Base-by-base conservation (phyloP, 1,140 invertebrate species). In the Propsilocerus akamusi region DNA sequence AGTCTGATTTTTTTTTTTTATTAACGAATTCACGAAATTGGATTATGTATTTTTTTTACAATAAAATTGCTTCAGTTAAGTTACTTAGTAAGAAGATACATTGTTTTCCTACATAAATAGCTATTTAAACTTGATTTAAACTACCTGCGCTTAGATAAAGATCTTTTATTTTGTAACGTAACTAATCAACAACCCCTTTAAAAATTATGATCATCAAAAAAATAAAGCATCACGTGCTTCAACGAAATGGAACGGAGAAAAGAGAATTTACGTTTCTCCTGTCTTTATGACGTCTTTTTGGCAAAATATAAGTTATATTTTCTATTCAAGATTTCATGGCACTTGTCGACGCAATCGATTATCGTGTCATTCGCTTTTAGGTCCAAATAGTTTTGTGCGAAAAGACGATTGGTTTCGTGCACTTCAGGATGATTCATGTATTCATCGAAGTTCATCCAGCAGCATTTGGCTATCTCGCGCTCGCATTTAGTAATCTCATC, bases 371-470 rank as follows among this genome's bases (percentile, higher is more conserved):
- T 69, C 22, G 72, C 61, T 56, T 76, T 69, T 55, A 77, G 77
- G 50, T 83, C 73, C 12, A 83, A 58, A 59, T 77, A 80, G 56
- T 76, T 77, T 49, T 68, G 62, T 6, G 82, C 72, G 54, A 85
- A 68, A 48, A 75, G 68, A 53, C 74, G 75, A 63, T 88, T 90
- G 24, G 79, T 76, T 50, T 78, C 72, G 55, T 85, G 78, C 6
- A 89, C 78, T 54, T 83, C 65, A 5, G 81, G 76, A 71, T 86
- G 76, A 24, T 69, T 63, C 12, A 76, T 57, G 60, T 81, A 91
- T 54, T 87, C 81, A 26, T 80, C 71, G 25, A 89, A 70, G 54
- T 78, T 72, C 82, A 93, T 90, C 90, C 90, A 95, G 56, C 72
- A 60, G 54, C 82, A 83, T 20, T 77, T 74, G 0, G 68, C 70